These are phyloP conservation scores for Oriolus oriolus DNA, from an alignment of 2,113 vertebrate genomes.

Conservation along the genomic window DNA sequence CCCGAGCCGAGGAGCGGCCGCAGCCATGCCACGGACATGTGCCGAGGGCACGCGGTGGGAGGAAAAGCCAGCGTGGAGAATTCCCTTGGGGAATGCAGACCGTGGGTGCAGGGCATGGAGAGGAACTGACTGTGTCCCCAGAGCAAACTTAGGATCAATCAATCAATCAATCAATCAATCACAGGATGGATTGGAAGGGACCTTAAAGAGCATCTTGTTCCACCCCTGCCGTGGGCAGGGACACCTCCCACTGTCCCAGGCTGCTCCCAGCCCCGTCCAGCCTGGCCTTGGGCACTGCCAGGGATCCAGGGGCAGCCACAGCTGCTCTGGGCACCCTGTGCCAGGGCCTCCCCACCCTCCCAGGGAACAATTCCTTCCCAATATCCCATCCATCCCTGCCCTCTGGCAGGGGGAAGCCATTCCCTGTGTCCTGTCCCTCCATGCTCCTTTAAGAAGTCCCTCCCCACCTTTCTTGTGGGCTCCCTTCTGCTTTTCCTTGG, in stretches of 20 bases:
- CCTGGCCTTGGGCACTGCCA: neutral
- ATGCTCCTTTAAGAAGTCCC: neutral
- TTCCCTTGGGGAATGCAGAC: neutral
- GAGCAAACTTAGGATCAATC: neutral
- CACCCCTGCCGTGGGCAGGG: neutral
- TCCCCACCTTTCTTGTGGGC: neutral
- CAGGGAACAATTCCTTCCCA: neutral
- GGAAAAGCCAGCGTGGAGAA: neutral
- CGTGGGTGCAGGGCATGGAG: fast-evolving
- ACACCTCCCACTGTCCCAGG: neutral
- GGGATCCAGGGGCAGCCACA: neutral
- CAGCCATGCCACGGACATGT: fast-evolving
- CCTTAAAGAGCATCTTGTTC: fast-evolving
- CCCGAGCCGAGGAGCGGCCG: neutral
- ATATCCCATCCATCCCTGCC: fast-evolving
- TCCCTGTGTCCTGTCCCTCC: neutral
- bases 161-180: neutral
- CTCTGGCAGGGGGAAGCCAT: no score
- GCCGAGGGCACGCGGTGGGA: fast-evolving
- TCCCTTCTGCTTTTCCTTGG: neutral
- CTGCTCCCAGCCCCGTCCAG: neutral
- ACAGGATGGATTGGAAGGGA: neutral
- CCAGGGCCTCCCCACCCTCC: neutral
- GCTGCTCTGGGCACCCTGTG: neutral
- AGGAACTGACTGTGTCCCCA: neutral